Percentiles rank a stretch among this genome's conserved stretches.
Conservation (phyloP, 2,113 vertebrate species). For the Leptodactylus fuscus region DNA sequence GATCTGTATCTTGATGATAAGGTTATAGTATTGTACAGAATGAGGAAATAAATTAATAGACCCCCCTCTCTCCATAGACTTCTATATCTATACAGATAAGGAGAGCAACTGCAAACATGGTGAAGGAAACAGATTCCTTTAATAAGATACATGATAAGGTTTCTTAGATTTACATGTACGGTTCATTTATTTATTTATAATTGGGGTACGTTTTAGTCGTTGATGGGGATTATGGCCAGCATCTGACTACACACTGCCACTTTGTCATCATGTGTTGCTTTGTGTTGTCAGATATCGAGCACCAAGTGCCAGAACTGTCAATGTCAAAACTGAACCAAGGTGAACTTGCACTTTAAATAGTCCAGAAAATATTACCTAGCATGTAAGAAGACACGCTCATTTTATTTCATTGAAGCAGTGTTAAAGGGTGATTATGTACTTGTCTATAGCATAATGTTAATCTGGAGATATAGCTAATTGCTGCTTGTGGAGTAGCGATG, state of each 20-base stretch:
- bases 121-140: too few relatives aligned
- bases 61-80: too few relatives aligned
- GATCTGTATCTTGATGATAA: too few relatives aligned
- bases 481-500: neutral
- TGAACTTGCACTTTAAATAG: neutral
- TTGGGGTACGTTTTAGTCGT: too few relatives aligned
- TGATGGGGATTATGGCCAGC: too few relatives aligned
- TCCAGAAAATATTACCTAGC: neutral
- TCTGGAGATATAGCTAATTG: neutral
- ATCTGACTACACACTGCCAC: neutral
- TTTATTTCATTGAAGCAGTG: neutral
- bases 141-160: too few relatives aligned
- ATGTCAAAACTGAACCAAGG: neutral
- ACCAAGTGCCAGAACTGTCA: neutral
- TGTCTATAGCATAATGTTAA: slow-evolving; percentile 1
- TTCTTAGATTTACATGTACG: too few relatives aligned
- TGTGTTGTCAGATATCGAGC: neutral
- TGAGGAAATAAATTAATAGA: too few relatives aligned
- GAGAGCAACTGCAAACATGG: too few relatives aligned
- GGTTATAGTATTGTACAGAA: too few relatives aligned
- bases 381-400: neutral
- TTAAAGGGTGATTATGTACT: neutral
- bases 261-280: neutral
- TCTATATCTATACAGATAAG: too few relatives aligned
- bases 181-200: too few relatives aligned